Base-by-base conservation (phyloP, 2,888 invertebrate species). In the Plemyria rubiginata region DNA sequence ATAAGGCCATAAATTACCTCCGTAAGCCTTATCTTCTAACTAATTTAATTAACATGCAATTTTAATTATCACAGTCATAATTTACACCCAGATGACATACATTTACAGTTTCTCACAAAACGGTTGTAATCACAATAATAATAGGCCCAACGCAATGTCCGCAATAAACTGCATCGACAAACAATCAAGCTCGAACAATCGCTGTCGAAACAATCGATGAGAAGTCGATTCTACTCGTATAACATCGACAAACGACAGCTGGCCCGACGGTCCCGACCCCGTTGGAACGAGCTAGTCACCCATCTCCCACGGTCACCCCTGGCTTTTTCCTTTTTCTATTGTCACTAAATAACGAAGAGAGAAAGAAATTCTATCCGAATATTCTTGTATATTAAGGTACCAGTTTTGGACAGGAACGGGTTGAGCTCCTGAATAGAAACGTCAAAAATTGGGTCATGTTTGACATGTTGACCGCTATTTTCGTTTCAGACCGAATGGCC, bases 181-280 rank as follows among this genome's bases (percentile, higher is more conserved):
- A 86, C 84, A 83, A 81, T 87, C 75, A 76, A 66, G 69, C 68
- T 76, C 78, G 89, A 87, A 90, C 90, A 90, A 90, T 84, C 69
- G 70, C 73, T 75, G 75, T 80, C 83, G 80, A 85, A 90, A 90
- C 90, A 91, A 90, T 89, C 86, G 87, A 87, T 88, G 76, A 75
- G 75, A 79, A 82, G 80, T 81, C 83, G 82, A 81, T 79, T 80
- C 79, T 22, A 22, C n/a, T n/a, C n/a, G n/a, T n/a, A n/a, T n/a
- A n/a, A n/a, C 22, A 22, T 75, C 79, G 81, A 80, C 78, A 79
- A 75, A 73, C 86, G 90, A 88, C 92, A 91, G 91, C 91, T 90
- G 92, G 65, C 29, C 38, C 46, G 49, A 41, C 11, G 36, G 36
- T 38, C 15, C 15, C 16, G 16, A 45, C 62, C 56, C 54, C 43